Conservation (phyloP, 2,113 vertebrate species). For the Zosterops borbonicus region DNA sequence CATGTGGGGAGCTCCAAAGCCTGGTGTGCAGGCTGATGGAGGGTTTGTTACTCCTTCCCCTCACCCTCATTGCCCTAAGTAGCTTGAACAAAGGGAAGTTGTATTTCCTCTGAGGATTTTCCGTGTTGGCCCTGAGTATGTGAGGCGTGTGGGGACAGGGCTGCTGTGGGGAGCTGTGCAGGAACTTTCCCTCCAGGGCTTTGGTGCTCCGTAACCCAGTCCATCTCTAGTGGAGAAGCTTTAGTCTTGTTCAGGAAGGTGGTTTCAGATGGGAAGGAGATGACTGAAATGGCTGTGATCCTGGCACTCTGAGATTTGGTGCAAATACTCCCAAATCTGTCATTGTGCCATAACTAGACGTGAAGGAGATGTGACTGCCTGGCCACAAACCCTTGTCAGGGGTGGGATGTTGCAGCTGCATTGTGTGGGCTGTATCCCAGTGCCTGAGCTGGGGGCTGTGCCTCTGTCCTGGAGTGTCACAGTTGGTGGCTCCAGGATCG, state of each 20-base stretch:
- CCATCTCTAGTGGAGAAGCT: not conserved
- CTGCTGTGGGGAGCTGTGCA: not conserved
- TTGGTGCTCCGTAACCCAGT: not conserved
- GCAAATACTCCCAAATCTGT: not conserved
- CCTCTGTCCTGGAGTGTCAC: not conserved
- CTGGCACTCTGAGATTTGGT: not conserved
- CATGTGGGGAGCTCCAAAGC: not conserved
- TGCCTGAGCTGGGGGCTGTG: not conserved
- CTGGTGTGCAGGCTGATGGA: not conserved
- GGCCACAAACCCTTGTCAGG: not conserved
- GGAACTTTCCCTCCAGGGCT: not conserved
- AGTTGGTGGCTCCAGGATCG: accelerated
- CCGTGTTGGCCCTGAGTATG: accelerated
- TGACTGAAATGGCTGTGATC: not conserved
- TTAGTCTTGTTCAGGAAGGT: not conserved
- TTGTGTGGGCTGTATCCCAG: not conserved
- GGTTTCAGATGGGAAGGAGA: not conserved
- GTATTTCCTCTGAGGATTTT: not conserved
- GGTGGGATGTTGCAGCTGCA: not conserved
- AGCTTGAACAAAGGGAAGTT: not conserved
- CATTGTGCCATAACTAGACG: not conserved
- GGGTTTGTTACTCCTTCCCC: not conserved
- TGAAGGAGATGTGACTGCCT: not conserved
- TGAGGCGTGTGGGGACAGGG: not conserved
- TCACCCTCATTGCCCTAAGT: not conserved